These are phyloP conservation scores for Mus pahari DNA, from an alignment of 2,113 vertebrate species.

Conservation along the genomic window DNA sequence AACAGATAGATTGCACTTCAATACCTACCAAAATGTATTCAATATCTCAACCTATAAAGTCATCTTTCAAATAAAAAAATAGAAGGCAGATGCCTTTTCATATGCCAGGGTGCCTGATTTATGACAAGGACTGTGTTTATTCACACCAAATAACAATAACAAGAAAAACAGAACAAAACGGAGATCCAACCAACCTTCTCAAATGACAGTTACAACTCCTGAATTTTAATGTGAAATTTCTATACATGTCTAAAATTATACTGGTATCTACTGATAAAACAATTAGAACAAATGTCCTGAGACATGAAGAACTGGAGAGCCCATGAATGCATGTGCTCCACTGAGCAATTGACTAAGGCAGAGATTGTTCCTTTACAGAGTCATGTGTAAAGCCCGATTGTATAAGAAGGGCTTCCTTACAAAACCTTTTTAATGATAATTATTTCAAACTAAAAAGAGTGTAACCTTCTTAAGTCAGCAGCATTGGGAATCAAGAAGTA, in stretches of 20 bases:
- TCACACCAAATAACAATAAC: conserved; percentile 21
- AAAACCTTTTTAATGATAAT: conserved; percentile 34
- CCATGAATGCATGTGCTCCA: neutral
- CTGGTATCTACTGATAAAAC: conserved; percentile 78
- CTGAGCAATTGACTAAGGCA: neutral
- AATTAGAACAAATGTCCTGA: conserved; percentile 64
- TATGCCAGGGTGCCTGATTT: neutral
- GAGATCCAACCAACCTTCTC: neutral
- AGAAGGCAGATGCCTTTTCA: conserved; percentile 34
- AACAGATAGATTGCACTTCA: conserved; percentile 66
- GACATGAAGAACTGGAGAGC: neutral
- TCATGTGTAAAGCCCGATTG: neutral
- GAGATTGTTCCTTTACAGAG: neutral
- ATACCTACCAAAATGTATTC: conserved; percentile 66
- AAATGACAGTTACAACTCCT: neutral
- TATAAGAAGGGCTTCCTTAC: neutral
- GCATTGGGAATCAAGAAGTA: neutral
- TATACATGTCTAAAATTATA: conserved; percentile 36
- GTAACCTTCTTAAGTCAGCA: neutral
- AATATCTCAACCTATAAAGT: conserved; percentile 40
- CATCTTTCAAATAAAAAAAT: conserved; percentile 64
- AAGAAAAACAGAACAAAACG: neutral
- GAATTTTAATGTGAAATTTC: conserved; percentile 69
- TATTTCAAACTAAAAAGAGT: conserved; percentile 48
- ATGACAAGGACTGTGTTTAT: conserved; percentile 58